Base-by-base conservation (phyloP, 2,888 invertebrate species). In the Cremastinae sp. region DNA sequence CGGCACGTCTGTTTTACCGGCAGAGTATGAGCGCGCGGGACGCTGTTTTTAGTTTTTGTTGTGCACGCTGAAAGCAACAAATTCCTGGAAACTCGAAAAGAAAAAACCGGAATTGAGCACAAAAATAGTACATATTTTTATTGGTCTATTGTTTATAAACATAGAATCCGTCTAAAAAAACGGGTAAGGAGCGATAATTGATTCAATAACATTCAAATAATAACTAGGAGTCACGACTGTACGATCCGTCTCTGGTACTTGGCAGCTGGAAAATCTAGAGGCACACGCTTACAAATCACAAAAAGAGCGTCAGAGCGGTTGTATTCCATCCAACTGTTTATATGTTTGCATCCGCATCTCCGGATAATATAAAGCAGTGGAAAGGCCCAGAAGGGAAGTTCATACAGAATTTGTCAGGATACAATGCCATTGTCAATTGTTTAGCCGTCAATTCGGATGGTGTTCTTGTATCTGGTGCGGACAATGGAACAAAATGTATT, bases 301-400 rank as follows among this genome's bases (percentile, higher is more conserved):
- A 99, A 90, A 99, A 99, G 88, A 98, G 96, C 79, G 96, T 96
- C 0, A 92, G 96, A 22, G 93, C 96, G 74, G 91, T 96, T 7
- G 94, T 94, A 0, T 91, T 95, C 9, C 96, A 96, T 90, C 96
- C 96, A 0, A 93, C 93, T 0, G 87, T 95, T 1, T 94, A 98
- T 90, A 98, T 98, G 92, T 99, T 99, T 90, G 99, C 97, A 0
- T 98, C 98, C 0, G 99, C 97, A 0, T 98, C 98, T 0, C 98
- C 99, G 0, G 99, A 99, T 89, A 99, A 99, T 88, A 97, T 99
- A 79, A 99, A 99, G 88, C 98, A 99, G 88, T 99, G 99, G 99
- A 97, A 96, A 88, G 98, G 98, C 86, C 99, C 98, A 0, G 97
- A 99, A 83, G 98, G 99, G 1, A 96, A 96, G 87, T 99, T 99